Evolutionary conservation across 2,113 vertebrate genomes (phyloP).

Genomic region (Mus spicilegus): DNA sequence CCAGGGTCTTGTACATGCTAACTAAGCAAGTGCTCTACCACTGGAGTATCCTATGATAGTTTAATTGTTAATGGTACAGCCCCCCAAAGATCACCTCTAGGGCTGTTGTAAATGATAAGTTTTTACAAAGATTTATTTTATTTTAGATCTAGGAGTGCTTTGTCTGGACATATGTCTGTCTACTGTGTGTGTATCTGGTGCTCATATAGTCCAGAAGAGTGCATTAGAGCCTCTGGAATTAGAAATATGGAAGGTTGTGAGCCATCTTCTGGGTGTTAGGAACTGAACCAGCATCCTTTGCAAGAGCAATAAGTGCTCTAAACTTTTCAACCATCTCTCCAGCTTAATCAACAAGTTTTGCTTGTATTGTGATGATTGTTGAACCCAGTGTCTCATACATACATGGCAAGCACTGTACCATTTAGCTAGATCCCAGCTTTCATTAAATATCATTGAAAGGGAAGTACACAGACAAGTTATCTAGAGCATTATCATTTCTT

Average conservation of each 20-base stretch:
- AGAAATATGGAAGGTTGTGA: neutral
- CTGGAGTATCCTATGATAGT: neutral
- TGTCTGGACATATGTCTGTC: neutral
- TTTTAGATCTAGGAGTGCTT: neutral
- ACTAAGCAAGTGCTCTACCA: neutral
- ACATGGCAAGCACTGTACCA: neutral
- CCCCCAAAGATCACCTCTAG: neutral
- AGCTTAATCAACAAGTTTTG: neutral
- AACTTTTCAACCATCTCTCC: neutral
- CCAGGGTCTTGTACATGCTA: neutral
- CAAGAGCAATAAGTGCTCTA: neutral
- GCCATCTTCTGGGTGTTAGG: neutral
- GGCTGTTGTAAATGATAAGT: neutral
- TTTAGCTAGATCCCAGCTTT: neutral
- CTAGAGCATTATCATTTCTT: neutral
- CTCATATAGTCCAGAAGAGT: neutral
- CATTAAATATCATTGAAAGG: neutral
- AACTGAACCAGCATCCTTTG: neutral
- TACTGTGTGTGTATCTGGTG: neutral
- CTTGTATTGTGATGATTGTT: neutral
- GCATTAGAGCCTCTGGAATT: neutral
- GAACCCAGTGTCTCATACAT: neutral
- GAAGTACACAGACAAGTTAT: neutral
- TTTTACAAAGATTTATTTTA: neutral
- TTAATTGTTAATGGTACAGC: conserved; percentile 3